phyloP scores from a whole-genome alignment of 2,113 vertebrate species.

The Psephotus haematonotus region DNA sequence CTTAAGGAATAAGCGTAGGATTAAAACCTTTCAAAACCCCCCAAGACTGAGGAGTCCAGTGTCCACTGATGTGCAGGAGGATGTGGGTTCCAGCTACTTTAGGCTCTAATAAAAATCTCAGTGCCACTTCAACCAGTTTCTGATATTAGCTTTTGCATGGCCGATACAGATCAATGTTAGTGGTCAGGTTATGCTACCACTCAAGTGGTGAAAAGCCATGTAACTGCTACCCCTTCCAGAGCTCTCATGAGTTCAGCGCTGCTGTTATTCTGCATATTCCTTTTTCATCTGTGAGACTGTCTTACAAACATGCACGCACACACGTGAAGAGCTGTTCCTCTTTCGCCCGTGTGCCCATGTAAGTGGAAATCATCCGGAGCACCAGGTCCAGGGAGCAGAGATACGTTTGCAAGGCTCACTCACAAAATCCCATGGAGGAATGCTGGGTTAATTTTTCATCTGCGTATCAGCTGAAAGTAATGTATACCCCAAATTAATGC shows the following conservation, averaged over 20 bases:
- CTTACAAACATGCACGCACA: not conserved
- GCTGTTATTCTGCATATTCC: not conserved
- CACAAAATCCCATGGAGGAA: not conserved
- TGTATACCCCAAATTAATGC: conserved; percentile 64
- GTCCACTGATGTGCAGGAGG: not conserved
- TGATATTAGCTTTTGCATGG: not conserved
- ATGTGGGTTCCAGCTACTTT: not conserved
- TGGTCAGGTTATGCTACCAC: not conserved
- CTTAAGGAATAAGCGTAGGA: not conserved
- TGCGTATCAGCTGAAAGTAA: conserved; percentile 54
- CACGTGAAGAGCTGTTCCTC: not conserved
- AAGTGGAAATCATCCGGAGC: not conserved
- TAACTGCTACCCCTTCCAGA: not conserved
- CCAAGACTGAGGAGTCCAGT: not conserved
- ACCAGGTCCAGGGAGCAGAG: not conserved
- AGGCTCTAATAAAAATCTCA: not conserved
- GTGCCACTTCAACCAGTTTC: not conserved
- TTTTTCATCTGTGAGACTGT: not conserved
- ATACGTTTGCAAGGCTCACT: not conserved
- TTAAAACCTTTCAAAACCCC: not conserved
- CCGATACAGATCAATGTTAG: not conserved
- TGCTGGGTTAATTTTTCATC: conserved; percentile 48
- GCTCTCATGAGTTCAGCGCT: not conserved
- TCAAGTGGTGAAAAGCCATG: not conserved
- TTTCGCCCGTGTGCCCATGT: not conserved